Evolutionary conservation across 1,140 invertebrate species (phyloP), one percentile per base, ranked within the genome.

Genomic region (Drosophila subpulchrella): DNA sequence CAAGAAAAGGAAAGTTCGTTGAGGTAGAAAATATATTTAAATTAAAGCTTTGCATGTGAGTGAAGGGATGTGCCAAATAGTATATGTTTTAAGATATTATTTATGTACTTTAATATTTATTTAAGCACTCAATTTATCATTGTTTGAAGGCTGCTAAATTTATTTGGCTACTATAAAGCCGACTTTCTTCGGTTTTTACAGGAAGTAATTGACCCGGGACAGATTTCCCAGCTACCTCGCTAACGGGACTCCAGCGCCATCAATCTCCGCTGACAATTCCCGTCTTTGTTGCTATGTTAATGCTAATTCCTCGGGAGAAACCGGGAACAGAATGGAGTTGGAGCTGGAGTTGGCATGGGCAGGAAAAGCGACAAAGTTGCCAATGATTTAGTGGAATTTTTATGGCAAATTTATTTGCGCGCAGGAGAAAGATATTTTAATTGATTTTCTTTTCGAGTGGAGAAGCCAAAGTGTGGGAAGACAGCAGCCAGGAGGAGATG

Each of bases 371-470:
- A 85, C 81, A 85, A 86, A 80, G 82, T 74, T 82, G 74, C 51
- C 66, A 88, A 83, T 88, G 83, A 88, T 88, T 88, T 88, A 88
- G 84, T 88, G 84, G 84, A 76, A 89, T 89, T 88, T 86, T 88
- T 79, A 88, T 88, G 83, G 79, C 79, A 80, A 89, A 88, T 86
- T 86, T 86, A 86, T 86, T 85, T 78, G 82, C 82, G 65, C 62
- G 47, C 51, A 75, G 70, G 55, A 73, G 66, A 88, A 79, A 88
- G 76, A 79, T 88, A 89, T 89, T 90, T 89, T 89, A 89, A 89
- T 89, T 89, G 84, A 89, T 89, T 89, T 84, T 89, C 82, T 54
- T 58, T 71, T 71, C 67, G 41, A 50, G 44, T 38, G 41, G 39
- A n/a, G 34, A 36, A 78, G 75, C 65, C 75, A 74, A 78, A 81